phyloP scores from a whole-genome alignment of 2,113 vertebrate species.

The Arothron firmamentum region DNA sequence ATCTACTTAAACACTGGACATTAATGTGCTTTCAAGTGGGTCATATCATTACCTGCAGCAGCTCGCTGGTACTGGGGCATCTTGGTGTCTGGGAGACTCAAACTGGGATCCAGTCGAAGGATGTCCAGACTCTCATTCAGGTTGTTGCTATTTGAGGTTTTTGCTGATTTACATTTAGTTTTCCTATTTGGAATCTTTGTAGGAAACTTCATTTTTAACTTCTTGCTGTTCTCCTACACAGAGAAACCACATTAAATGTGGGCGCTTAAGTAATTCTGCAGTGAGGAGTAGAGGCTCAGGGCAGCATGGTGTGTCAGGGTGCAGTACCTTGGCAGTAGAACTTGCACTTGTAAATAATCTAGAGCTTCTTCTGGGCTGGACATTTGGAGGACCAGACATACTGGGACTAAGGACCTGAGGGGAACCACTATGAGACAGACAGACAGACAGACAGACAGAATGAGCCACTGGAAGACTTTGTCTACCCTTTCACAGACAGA shows the following conservation, averaged over 20 bases:
- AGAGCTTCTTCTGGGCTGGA: conserved; percentile 93
- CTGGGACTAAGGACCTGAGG: conserved; percentile 98
- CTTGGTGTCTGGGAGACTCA: conserved; percentile 81
- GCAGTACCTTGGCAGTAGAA: conserved; percentile 90
- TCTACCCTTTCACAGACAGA: neutral
- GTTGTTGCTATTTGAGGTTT: conserved; percentile 89
- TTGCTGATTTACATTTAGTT: conserved; percentile 95
- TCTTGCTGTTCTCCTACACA: conserved; percentile 95
- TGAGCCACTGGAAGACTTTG: no score
- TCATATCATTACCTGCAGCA: conserved; percentile 80
- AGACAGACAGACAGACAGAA: neutral
- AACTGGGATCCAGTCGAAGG: conserved; percentile 87
- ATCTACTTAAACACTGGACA: neutral
- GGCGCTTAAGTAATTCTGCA: no score
- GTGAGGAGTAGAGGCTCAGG: no score
- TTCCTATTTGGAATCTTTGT: conserved; percentile 98
- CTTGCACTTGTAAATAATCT: conserved; percentile 96
- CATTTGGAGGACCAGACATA: conserved; percentile 92
- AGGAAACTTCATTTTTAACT: conserved; percentile 99
- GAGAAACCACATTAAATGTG: neutral
- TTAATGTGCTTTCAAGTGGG: no score
- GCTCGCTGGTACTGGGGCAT: conserved; percentile 93
- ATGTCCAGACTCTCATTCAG: conserved; percentile 96
- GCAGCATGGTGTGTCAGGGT: neutral
- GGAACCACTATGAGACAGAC: conserved; percentile 79